Evolutionary conservation across 2,888 invertebrate species (phyloP).

Genomic region (Athetis lepigone): DNA sequence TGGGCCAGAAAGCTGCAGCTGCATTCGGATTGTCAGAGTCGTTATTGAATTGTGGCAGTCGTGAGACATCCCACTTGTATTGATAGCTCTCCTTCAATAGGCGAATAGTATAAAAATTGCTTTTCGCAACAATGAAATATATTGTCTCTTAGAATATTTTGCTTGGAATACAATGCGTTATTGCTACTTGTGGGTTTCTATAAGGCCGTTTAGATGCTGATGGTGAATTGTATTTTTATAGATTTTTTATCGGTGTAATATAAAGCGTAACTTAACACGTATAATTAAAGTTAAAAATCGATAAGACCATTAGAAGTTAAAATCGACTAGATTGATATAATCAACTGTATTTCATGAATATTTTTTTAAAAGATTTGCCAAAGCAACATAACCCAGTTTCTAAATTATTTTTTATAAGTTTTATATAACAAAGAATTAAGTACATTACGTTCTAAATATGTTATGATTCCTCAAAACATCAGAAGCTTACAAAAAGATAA

Average conservation of each 20-base stretch:
- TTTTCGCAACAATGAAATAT: slow-evolving; percentile 70
- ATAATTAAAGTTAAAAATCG: too few species aligned
- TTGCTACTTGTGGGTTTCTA: slow-evolving; percentile 37
- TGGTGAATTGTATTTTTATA: slow-evolving; percentile 25
- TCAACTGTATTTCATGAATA: too few species aligned
- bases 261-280: too few species aligned
- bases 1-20: slow-evolving; percentile 67
- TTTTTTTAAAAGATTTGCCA: too few species aligned
- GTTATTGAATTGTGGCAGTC: slow-evolving; percentile 83
- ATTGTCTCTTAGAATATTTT: slow-evolving; percentile 62
- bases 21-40: slow-evolving; percentile 70
- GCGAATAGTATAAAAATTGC: slow-evolving; percentile 76
- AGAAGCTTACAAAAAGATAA: slow-evolving; percentile 5
- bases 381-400: too few species aligned
- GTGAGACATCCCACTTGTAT: slow-evolving; percentile 72
- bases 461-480: slow-evolving; percentile 7
- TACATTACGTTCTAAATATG: background rate
- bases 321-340: too few species aligned
- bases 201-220: slow-evolving; percentile 22
- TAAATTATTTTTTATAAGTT: too few species aligned
- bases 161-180: slow-evolving; percentile 51
- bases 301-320: too few species aligned
- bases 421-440: background rate
- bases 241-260: slow-evolving; percentile 15
- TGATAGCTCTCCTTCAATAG: slow-evolving; percentile 67